phyloP scores from a whole-genome alignment of 2,797 vertebrate species.

The Rallus crepitans region DNA sequence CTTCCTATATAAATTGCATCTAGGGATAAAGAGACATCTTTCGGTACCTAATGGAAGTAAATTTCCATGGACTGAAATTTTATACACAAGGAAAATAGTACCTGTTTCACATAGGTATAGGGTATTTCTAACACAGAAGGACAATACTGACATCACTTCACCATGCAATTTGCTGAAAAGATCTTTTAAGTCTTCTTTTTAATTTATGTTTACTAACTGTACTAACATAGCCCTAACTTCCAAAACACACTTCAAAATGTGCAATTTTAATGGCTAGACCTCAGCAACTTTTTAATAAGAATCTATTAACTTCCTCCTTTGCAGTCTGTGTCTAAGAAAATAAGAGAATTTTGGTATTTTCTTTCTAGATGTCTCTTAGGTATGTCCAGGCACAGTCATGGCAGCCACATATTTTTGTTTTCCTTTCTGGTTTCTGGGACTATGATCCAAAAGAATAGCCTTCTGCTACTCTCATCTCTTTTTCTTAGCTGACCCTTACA shows the following conservation, averaged over 20 bases:
- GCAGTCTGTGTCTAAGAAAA: background rate
- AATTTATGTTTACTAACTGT: background rate
- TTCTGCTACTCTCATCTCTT: background rate
- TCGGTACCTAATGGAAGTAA: background rate
- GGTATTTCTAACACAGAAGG: background rate
- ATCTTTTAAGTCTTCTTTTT: background rate
- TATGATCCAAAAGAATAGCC: background rate
- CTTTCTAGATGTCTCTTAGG: background rate
- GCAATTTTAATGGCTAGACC: background rate
- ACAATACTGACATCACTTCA: background rate
- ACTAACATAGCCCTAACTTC: background rate
- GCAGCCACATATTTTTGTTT: background rate
- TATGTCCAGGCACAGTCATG: background rate
- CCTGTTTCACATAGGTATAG: background rate
- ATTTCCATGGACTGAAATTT: background rate
- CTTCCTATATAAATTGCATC: background rate
- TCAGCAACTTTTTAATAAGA: background rate
- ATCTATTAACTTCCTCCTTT: background rate
- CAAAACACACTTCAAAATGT: background rate
- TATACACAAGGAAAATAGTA: background rate
- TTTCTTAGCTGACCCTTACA: background rate
- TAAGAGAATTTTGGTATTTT: background rate
- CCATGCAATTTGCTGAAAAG: background rate
- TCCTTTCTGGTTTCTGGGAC: background rate
- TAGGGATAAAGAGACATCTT: background rate